These are phyloP conservation scores for Podarcis lilfordi DNA, from an alignment of 2,797 vertebrate genomes.

Conservation along the genomic window DNA sequence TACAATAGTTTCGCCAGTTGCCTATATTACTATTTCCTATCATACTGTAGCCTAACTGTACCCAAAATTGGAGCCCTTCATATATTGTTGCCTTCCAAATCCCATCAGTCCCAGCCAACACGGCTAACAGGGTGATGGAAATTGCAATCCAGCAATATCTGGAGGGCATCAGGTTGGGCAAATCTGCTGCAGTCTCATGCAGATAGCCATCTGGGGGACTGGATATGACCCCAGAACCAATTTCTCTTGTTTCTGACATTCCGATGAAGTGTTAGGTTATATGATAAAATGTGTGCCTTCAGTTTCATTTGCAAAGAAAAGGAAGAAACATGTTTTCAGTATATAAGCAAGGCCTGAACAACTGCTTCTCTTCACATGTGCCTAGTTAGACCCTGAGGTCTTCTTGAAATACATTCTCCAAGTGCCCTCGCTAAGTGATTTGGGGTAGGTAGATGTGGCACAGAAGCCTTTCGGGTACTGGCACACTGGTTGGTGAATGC, in stretches of 20 bases:
- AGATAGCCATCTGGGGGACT: not conserved
- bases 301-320: not conserved
- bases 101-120: too few relatives aligned
- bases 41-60: not conserved
- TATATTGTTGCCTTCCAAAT: too few relatives aligned
- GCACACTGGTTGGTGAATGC: not conserved
- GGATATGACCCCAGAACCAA: not conserved
- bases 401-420: not conserved
- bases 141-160: too few relatives aligned
- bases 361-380: not conserved
- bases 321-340: not conserved
- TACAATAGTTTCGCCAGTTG: not conserved
- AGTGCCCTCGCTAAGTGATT: not conserved
- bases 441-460: too few relatives aligned
- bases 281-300: not conserved
- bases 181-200: not conserved
- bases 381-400: not conserved
- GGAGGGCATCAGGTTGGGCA: too few relatives aligned
- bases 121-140: too few relatives aligned
- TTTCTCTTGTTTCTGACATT: not conserved
- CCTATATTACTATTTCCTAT: not conserved
- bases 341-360: not conserved
- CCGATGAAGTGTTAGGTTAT: not conserved
- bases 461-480: too few relatives aligned
- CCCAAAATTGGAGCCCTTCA: too few relatives aligned